phyloP scores from a whole-genome alignment of 1,140 invertebrate genomes.

The Brachionus sp. region DNA sequence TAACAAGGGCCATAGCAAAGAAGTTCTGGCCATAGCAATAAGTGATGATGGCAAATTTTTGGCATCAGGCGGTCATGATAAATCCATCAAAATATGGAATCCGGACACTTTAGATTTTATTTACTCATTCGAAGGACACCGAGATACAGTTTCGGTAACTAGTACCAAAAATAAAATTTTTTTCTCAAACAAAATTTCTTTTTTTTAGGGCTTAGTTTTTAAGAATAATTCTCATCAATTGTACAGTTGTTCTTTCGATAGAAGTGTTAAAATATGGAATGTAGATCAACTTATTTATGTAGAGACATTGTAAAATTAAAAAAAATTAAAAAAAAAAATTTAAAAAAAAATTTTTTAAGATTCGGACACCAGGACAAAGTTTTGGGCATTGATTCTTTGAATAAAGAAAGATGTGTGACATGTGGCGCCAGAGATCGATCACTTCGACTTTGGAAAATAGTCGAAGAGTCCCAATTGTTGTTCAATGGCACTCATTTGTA shows the following conservation, averaged over 20 bases:
- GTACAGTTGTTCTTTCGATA: slow-evolving; percentile 76
- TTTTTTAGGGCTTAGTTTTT: slow-evolving; percentile 75
- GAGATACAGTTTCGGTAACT: slow-evolving; percentile 59
- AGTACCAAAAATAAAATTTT: neutral
- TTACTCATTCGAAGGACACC: slow-evolving; percentile 69
- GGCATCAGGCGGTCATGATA: slow-evolving; percentile 72
- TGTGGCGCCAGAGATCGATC: slow-evolving; percentile 80
- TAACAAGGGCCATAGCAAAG: slow-evolving; percentile 60
- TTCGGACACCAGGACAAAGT: slow-evolving; percentile 84
- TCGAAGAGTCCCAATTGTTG: slow-evolving; percentile 89
- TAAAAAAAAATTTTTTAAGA: slow-evolving; percentile 53
- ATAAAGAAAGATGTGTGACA: slow-evolving; percentile 78
- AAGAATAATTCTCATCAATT: slow-evolving; percentile 80
- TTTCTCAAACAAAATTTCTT: slow-evolving; percentile 54
- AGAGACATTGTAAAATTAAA: slow-evolving; percentile 80
- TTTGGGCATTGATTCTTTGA: slow-evolving; percentile 75
- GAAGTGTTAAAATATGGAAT: slow-evolving; percentile 82
- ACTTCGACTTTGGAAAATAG: slow-evolving; percentile 87
- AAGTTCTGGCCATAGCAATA: slow-evolving; percentile 71
- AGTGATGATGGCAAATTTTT: slow-evolving; percentile 80
- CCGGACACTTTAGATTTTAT: slow-evolving; percentile 71
- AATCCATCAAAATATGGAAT: slow-evolving; percentile 78
- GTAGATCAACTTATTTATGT: slow-evolving; percentile 91
- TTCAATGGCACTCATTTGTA: slow-evolving; percentile 63
- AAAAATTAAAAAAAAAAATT: slow-evolving; percentile 10